Base-by-base conservation (phyloP, 2,113 vertebrate genomes). In the Pelmatolapia mariae region DNA sequence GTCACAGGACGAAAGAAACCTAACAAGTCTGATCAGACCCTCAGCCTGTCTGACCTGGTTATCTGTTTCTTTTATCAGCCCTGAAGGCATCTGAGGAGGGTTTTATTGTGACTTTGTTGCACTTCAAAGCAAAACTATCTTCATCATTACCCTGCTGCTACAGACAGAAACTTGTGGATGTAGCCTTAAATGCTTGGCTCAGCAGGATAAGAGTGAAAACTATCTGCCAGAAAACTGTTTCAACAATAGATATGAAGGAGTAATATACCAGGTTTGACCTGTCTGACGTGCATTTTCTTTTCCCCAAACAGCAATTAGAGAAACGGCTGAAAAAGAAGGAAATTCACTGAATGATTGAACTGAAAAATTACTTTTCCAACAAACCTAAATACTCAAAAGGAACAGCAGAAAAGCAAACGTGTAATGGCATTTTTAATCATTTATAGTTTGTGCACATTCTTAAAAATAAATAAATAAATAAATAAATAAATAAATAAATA, bases 1-100 rank as follows among this genome's bases (percentile, higher is more conserved):
- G 82, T 94, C 91, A 94, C 81, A 91, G 89, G 87, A 91, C 38
- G 73, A 59, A 85, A 33, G 82, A 90, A 76, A 82, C 24, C 66
- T 43, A 90, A 86, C 83, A 90, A 76, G 91, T 90, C 91, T 83
- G 84, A 92, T 94, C 81, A 93, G 81, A 91, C 84, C 31, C 71
- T 24, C 83, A 24, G 81, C 85, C 57, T 76, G 26, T 76, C 47
- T 7, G 18, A 80, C 81, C 76, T 50, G 53, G 8, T 61, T 91
- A 93, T 94, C 90, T 91, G 47, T 7, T 59, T 15, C 33, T 54
- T 61, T 84, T 79, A 93, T 92, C 92, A 86, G 81, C 78, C 79
- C 52, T 85, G 87, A 84, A 90, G 81, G 63, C 52, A 83, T 84
- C 40, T 50, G 7, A 80, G 54, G 66, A 84, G 19, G 53, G 8